A percentile compares a stretch with the other conserved stretches of the same genome.
Evolutionary conservation across 2,113 vertebrate species (phyloP).

Genomic region (Lophotis ruficrista): DNA sequence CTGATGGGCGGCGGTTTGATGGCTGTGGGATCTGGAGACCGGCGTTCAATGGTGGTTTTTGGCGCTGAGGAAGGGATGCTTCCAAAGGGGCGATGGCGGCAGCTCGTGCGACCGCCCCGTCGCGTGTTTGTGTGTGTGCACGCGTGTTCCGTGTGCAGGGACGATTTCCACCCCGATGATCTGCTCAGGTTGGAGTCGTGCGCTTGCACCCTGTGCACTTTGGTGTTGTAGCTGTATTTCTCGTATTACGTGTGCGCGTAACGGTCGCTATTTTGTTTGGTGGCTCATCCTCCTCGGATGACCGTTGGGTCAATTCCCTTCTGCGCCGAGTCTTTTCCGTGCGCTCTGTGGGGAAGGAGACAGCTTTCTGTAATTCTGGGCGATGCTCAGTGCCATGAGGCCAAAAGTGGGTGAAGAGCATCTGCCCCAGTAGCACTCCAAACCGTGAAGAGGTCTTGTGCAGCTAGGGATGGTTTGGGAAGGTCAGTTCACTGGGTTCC

Average conservation of each 20-base stretch:
- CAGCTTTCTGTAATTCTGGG: not conserved
- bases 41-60: accelerated
- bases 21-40: not conserved
- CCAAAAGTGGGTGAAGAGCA: too few relatives aligned
- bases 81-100: not conserved
- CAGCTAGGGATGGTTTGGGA: not conserved
- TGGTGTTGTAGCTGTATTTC: not conserved
- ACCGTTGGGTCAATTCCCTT: not conserved
- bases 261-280: accelerated
- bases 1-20: accelerated
- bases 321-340: not conserved
- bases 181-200: not conserved
- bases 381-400: accelerated
- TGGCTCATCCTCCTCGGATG: not conserved
- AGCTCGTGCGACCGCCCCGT: not conserved
- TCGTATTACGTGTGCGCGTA: accelerated
- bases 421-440: not conserved
- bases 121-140: too few relatives aligned
- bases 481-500: not conserved
- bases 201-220: not conserved
- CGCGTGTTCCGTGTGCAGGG: accelerated
- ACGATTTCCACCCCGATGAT: accelerated
- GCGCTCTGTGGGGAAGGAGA: not conserved
- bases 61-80: not conserved
- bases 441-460: not conserved